A percentile compares a stretch with the other conserved stretches of the same genome.
Evolutionary conservation across 2,888 invertebrate species (phyloP).

Genomic region (Dromius quadrimaculatus): DNA sequence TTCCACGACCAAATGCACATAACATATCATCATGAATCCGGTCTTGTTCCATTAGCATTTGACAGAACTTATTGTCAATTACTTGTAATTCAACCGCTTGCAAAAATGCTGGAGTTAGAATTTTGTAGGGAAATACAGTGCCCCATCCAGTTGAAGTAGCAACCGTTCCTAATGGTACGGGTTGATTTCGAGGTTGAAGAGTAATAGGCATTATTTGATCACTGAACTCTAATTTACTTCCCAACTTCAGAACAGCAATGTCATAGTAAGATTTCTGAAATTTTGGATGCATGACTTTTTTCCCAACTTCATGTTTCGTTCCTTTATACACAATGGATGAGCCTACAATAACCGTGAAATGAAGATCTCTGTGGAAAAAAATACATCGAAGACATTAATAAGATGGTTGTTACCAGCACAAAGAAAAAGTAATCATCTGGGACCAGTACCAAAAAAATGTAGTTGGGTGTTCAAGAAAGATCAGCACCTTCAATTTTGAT

Average conservation of each 20-base stretch:
- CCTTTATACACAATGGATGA: too few species aligned
- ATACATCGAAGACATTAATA: too few species aligned
- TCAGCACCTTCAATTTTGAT: too few species aligned
- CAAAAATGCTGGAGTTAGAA: constrained; percentile 57
- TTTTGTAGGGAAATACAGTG: constrained; percentile 50
- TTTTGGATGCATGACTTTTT: too few species aligned
- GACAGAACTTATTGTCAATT: constrained; percentile 59
- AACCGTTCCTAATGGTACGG: constrained; percentile 60
- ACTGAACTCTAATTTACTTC: neutral
- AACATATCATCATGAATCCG: constrained; percentile 64
- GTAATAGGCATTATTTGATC: neutral
- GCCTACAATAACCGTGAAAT: too few species aligned
- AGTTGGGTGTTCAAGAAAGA: too few species aligned
- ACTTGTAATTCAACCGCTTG: constrained; percentile 62
- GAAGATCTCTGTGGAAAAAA: too few species aligned
- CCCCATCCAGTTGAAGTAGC: constrained; percentile 66
- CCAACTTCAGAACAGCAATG: constrained; percentile 14
- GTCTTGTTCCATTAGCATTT: constrained; percentile 56
- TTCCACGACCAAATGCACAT: constrained; percentile 66
- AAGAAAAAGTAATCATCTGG: too few species aligned
- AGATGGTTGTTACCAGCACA: too few species aligned
- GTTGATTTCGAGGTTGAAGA: neutral
- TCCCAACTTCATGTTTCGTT: too few species aligned
- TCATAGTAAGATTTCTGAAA: too few species aligned
- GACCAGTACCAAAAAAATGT: too few species aligned